Percentiles rank a stretch among this genome's conserved stretches.
Evolutionary conservation across 2,888 invertebrate species (phyloP).

Genomic region (Andrena trimmerana): DNA sequence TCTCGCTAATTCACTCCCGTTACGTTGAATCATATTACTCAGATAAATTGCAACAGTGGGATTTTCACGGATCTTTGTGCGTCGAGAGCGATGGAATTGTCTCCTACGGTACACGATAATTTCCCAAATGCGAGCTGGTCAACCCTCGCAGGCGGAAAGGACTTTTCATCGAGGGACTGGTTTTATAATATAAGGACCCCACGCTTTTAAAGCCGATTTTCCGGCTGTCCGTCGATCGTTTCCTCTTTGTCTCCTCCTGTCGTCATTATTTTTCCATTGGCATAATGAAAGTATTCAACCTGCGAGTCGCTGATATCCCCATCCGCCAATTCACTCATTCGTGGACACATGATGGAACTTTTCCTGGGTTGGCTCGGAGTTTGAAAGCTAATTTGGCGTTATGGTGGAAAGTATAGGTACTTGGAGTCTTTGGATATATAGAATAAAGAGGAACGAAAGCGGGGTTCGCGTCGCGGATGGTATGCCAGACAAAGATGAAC

Average conservation of each 20-base stretch:
- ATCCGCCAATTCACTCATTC: conserved; percentile 13
- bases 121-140: conserved; percentile 66
- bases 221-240: conserved; percentile 40
- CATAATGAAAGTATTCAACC: conserved; percentile 54
- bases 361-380: neutral
- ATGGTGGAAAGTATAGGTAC: neutral
- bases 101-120: conserved; percentile 70
- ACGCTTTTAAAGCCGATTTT: conserved; percentile 61
- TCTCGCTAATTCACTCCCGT: conserved; percentile 51
- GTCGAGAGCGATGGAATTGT: conserved; percentile 77
- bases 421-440: neutral
- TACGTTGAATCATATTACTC: conserved; percentile 80
- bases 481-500: neutral
- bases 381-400: neutral
- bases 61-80: conserved; percentile 74
- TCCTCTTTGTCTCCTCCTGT: conserved; percentile 19
- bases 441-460: neutral
- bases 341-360: neutral
- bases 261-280: conserved; percentile 60
- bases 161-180: conserved; percentile 53
- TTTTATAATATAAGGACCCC: conserved; percentile 52
- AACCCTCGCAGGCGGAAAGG: conserved; percentile 43
- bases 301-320: conserved; percentile 46
- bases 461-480: no score
- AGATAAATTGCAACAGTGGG: conserved; percentile 80